These are phyloP conservation scores for Heterocephalus glaber DNA, from an alignment of 2,113 vertebrate species.

Conservation along the genomic window DNA sequence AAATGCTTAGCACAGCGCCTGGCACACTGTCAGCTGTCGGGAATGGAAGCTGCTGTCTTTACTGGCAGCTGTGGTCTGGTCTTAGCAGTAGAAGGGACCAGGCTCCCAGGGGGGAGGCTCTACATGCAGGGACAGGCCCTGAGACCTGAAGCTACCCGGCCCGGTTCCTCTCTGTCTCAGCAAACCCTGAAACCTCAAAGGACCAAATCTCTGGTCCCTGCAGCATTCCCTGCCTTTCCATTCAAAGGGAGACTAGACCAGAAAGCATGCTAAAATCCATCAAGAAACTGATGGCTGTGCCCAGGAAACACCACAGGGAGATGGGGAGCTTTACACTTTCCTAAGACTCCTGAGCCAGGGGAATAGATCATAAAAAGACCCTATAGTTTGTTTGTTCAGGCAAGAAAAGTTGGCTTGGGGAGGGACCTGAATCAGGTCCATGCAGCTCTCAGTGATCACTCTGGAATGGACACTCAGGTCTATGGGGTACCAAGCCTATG, in stretches of 20 bases:
- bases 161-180: background rate
- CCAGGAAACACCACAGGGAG: background rate
- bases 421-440: background rate
- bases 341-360: background rate
- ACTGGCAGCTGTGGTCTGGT: conserved; percentile 36
- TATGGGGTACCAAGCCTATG: background rate
- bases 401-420: background rate
- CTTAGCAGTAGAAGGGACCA: conserved; percentile 33
- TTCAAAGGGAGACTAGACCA: background rate
- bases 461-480: background rate
- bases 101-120: background rate
- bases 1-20: conserved; percentile 64
- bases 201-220: background rate
- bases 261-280: background rate
- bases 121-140: conserved; percentile 38
- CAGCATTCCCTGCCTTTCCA: conserved; percentile 35
- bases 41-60: conserved; percentile 42
- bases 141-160: background rate
- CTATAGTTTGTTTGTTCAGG: background rate
- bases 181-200: conserved; percentile 60
- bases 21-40: background rate
- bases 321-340: background rate
- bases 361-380: background rate
- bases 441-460: background rate
- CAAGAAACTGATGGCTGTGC: background rate